A percentile compares a stretch with the other conserved stretches of the same genome.
Evolutionary conservation across 2,888 invertebrate species (phyloP).

Genomic region (Drosophila cracens): DNA sequence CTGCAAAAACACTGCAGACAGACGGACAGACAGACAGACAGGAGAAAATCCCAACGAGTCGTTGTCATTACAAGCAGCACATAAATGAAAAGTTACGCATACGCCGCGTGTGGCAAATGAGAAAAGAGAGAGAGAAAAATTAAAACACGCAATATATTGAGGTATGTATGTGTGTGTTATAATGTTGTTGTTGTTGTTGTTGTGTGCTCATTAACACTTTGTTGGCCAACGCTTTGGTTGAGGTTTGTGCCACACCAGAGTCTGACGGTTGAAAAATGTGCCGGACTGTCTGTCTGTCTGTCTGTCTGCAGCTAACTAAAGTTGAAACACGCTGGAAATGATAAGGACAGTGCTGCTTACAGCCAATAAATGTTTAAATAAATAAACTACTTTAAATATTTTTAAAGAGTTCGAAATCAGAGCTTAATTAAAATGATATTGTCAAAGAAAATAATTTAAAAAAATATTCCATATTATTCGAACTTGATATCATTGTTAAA

Average conservation of each 20-base stretch:
- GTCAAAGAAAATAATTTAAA: not conserved
- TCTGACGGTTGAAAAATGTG: conserved; percentile 13
- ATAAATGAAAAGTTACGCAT: conserved; percentile 76
- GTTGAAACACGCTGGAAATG: conserved; percentile 4
- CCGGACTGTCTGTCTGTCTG: no score
- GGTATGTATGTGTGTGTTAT: conserved; percentile 25
- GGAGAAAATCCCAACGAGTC: conserved; percentile 23
- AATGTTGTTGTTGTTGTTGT: not conserved
- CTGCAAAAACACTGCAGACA: conserved; percentile 9
- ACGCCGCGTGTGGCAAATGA: conserved; percentile 47
- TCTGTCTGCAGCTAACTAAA: conserved; percentile 9
- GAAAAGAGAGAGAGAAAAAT: conserved; percentile 2
- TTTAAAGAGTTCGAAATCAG: not conserved
- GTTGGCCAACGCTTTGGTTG: conserved; percentile 38
- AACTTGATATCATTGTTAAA: not conserved
- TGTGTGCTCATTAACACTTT: conserved; percentile 69
- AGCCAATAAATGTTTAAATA: not conserved
- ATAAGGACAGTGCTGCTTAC: not conserved
- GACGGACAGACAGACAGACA: not conserved
- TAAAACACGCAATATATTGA: conserved; percentile 36
- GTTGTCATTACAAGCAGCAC: conserved; percentile 56
- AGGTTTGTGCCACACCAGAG: conserved; percentile 22
- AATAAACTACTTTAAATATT: not conserved
- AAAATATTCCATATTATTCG: not conserved
- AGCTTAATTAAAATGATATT: not conserved